Percentiles rank a stretch among this genome's conserved stretches.
Evolutionary conservation across 2,888 invertebrate species (phyloP).

Genomic region (Drosophila percnosoma): DNA sequence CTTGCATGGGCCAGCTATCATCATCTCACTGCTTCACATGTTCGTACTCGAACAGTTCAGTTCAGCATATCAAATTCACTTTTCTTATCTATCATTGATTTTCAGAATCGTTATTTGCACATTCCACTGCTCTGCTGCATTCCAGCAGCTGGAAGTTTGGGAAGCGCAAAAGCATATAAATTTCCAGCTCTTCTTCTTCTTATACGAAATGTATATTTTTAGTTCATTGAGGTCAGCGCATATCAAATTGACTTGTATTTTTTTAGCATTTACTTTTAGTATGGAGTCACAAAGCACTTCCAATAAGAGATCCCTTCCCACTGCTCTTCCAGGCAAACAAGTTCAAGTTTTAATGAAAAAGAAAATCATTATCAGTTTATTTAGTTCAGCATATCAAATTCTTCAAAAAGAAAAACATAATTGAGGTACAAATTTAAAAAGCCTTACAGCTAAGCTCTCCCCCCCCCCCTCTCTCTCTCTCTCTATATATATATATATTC

Average conservation of each 20-base stretch:
- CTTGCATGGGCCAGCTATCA: too few relatives aligned
- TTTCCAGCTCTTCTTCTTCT: background rate
- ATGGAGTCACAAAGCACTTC: background rate
- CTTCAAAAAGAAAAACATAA: conserved; percentile 64
- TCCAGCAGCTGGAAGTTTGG: background rate
- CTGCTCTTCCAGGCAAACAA: too few relatives aligned
- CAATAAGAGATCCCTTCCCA: background rate
- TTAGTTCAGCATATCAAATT: conserved; percentile 77
- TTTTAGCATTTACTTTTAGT: background rate
- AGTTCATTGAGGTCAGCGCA: background rate
- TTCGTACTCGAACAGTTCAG: too few relatives aligned
- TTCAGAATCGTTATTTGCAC: background rate
- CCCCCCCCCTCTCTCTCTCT: background rate
- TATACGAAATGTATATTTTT: background rate
- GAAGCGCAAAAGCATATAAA: background rate
- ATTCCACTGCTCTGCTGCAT: background rate
- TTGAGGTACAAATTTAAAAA: conserved; percentile 78
- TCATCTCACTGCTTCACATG: too few relatives aligned
- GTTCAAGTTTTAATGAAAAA: conserved; percentile 41
- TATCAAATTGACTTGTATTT: background rate
- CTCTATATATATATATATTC: conserved; percentile 21
- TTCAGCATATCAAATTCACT: background rate
- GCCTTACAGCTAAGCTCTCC: conserved; percentile 70
- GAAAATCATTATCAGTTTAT: conserved; percentile 66
- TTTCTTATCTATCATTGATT: background rate